A percentile compares a stretch with the other conserved stretches of the same genome.
phyloP scores from a whole-genome alignment of 1,140 invertebrate species.

The Bombus superbus region DNA sequence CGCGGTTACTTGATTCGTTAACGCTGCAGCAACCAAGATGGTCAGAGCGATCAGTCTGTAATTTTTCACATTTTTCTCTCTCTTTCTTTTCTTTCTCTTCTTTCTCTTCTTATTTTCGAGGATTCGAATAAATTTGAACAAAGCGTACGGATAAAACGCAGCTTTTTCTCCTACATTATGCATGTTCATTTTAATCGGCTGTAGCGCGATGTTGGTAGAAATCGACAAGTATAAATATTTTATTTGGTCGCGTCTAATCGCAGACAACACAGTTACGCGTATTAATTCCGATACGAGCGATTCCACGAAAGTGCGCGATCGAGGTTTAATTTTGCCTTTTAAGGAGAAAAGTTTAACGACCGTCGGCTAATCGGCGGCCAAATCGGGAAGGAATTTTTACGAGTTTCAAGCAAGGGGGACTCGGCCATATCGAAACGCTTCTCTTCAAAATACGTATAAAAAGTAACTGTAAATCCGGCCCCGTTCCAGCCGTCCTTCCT shows the following conservation, averaged over 20 bases:
- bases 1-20: neutral
- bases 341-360: neutral
- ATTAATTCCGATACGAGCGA: too few relatives aligned
- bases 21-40: too few relatives aligned
- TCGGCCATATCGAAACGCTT: neutral
- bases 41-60: too few relatives aligned
- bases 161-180: too few relatives aligned
- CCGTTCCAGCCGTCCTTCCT: constrained; percentile 29
- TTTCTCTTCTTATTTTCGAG: too few relatives aligned
- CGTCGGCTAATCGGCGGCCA: neutral
- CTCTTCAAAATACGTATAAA: constrained; percentile 43
- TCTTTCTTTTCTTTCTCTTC: too few relatives aligned
- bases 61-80: too few relatives aligned
- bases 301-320: neutral
- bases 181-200: too few relatives aligned
- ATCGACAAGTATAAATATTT: neutral
- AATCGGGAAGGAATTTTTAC: constrained; percentile 28
- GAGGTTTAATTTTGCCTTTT: neutral
- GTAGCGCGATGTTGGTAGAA: neutral
- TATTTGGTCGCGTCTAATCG: neutral
- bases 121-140: too few relatives aligned
- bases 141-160: too few relatives aligned
- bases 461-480: constrained; percentile 57
- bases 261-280: neutral
- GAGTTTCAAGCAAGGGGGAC: neutral